These are phyloP conservation scores for Sitobion miscanthi DNA, from an alignment of 1,140 invertebrate species.

Conservation along the genomic window DNA sequence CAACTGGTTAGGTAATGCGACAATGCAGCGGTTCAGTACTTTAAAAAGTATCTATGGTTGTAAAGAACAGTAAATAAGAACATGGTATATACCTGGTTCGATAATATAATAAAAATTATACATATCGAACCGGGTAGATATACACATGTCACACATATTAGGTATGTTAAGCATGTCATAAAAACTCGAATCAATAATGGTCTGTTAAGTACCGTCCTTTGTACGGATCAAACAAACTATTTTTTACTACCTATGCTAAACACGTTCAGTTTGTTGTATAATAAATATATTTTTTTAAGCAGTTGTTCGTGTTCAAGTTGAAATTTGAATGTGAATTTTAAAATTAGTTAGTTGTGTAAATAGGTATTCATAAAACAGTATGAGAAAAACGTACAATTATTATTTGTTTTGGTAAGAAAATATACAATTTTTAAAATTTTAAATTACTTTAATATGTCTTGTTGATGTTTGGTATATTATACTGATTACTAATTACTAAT, in stretches of 20 bases:
- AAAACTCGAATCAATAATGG: neutral
- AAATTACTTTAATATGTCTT: neutral
- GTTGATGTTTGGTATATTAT: too few species aligned
- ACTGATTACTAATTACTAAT: neutral
- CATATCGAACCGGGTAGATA: too few species aligned
- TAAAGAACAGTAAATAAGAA: too few species aligned
- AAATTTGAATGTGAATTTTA: slow-evolving; percentile 19
- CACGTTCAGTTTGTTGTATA: neutral
- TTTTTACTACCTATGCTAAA: neutral
- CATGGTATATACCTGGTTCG: too few species aligned
- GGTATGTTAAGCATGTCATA: neutral
- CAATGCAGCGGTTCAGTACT: too few species aligned
- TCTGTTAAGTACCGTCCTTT: neutral
- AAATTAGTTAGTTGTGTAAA: neutral
- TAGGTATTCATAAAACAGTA: neutral
- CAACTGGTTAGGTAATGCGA: too few species aligned
- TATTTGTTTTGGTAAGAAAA: slow-evolving; percentile 1
- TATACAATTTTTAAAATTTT: neutral
- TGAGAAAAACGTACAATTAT: neutral
- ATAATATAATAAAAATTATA: too few species aligned
- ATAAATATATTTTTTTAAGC: neutral
- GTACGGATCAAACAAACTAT: neutral
- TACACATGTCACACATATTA: too few species aligned
- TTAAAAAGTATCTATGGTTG: too few species aligned
- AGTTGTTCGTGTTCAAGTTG: neutral